phyloP scores from a whole-genome alignment of 92 coral and sea anemone species.

The Micromussa lordhowensis region DNA sequence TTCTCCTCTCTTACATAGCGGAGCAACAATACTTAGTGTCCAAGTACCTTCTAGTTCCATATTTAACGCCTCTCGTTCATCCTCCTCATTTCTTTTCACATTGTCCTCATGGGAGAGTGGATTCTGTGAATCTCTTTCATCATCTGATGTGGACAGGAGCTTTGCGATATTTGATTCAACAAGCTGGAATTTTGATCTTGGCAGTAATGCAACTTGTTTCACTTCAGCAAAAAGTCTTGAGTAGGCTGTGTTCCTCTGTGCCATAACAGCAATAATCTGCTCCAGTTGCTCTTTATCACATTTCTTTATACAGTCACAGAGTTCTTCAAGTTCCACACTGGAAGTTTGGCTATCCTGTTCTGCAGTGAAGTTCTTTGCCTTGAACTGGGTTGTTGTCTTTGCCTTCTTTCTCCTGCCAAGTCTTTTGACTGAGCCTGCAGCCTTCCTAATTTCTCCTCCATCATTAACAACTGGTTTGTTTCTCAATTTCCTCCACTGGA shows the following conservation, averaged over 20 bases:
- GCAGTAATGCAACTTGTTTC: slow-evolving; percentile 10
- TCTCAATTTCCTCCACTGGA: neutral
- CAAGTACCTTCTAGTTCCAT: slow-evolving; percentile 4
- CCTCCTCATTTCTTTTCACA: neutral
- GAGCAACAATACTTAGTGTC: neutral
- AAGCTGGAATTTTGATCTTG: slow-evolving; percentile 22
- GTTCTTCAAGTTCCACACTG: neutral
- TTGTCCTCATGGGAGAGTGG: neutral
- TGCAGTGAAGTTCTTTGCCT: neutral
- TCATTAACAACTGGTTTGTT: neutral
- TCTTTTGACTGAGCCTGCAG: too few relatives aligned
- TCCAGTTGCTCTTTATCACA: slow-evolving; percentile 11
- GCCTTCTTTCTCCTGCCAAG: neutral
- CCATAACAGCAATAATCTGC: slow-evolving; percentile 3
- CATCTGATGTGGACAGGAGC: slow-evolving; percentile 8
- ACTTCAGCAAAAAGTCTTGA: neutral
- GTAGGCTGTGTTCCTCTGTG: neutral
- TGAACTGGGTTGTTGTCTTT: neutral
- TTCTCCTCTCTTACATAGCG: neutral
- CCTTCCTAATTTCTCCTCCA: neutral
- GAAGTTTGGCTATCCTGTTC: neutral
- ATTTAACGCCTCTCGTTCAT: neutral
- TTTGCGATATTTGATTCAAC: slow-evolving; percentile 1
- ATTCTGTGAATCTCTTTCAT: neutral
- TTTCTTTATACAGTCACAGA: slow-evolving; percentile 2